These are phyloP conservation scores for Alsophila aescularia DNA, from an alignment of 2,888 invertebrate genomes.

Conservation along the genomic window DNA sequence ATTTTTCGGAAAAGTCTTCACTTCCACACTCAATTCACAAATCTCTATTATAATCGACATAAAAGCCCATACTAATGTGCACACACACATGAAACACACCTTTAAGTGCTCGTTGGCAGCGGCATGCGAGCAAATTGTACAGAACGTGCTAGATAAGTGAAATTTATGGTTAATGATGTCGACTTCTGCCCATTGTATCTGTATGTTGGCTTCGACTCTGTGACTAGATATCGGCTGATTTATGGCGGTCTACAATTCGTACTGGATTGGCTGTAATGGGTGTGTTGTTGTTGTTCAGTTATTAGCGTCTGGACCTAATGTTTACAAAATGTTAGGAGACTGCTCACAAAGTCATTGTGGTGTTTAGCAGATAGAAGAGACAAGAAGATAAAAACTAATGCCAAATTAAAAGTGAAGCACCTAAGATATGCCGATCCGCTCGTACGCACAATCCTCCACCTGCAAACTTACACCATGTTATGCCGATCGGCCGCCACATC, in stretches of 20 bases:
- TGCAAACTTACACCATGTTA: no score
- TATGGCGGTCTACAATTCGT: conserved; percentile 67
- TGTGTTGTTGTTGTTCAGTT: neutral
- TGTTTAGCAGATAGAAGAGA: no score
- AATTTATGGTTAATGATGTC: no score
- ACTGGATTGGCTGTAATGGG: conserved; percentile 59
- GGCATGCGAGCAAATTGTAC: conserved; percentile 65
- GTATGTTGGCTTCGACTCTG: conserved; percentile 71
- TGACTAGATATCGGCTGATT: conserved; percentile 62
- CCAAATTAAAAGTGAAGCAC: no score
- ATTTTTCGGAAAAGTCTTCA: neutral
- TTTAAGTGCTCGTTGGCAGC: conserved; percentile 30
- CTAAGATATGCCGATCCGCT: no score
- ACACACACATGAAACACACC: conserved; percentile 26
- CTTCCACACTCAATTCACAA: conserved; percentile 8
- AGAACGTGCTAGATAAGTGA: conserved; percentile 69
- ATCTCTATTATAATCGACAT: no score
- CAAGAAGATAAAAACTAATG: no score
- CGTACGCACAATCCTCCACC: no score
- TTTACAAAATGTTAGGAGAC: no score
- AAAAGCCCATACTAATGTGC: conserved; percentile 35
- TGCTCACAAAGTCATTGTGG: no score
- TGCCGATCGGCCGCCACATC: no score
- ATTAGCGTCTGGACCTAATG: neutral
- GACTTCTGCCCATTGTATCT: conserved; percentile 71